Conservation (phyloP, 2,797 vertebrate genomes). For the Momotus momota region DNA sequence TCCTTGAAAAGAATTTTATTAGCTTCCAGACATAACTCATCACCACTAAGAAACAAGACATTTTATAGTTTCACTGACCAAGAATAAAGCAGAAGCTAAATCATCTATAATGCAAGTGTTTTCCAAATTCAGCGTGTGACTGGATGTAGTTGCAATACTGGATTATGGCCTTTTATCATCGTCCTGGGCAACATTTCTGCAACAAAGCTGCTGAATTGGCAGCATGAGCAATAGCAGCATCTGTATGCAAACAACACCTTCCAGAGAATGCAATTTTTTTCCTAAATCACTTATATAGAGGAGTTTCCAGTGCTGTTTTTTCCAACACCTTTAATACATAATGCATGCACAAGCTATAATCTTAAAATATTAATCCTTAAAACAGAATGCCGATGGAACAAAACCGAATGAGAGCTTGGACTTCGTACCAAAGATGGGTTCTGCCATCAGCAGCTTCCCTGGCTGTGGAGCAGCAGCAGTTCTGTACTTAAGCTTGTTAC, state of each 20-base stretch:
- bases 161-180: not conserved
- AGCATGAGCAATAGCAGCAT: not conserved
- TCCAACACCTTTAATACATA: not conserved
- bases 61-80: not conserved
- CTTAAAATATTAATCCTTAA: not conserved
- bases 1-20: not conserved
- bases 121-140: not conserved
- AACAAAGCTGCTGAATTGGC: not conserved
- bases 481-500: not conserved
- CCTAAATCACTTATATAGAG: not conserved
- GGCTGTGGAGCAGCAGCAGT: not conserved
- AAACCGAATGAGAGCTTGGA: not conserved
- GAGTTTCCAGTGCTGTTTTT: not conserved
- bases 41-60: not conserved
- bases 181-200: not conserved
- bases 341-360: not conserved
- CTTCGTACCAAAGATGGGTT: not conserved
- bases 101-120: rapidly evolving
- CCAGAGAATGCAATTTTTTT: not conserved
- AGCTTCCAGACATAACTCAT: not conserved
- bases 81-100: not conserved
- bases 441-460: not conserved
- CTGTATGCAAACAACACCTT: not conserved
- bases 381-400: not conserved
- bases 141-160: not conserved